These are phyloP conservation scores for Aptenodytes patagonicus DNA, from an alignment of 2,113 vertebrate species.

Conservation along the genomic window DNA sequence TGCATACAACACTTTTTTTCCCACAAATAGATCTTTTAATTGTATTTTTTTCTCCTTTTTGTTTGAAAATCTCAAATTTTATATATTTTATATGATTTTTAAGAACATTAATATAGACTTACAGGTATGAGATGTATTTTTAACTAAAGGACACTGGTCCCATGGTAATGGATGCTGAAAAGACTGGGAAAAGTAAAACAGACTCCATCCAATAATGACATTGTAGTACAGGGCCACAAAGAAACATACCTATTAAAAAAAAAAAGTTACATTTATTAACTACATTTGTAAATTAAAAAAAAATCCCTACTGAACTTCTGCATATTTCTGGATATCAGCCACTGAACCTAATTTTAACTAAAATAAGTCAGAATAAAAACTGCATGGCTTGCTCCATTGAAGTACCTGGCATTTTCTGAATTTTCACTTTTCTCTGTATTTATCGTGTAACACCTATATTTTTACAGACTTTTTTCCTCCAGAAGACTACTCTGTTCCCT, in stretches of 20 bases:
- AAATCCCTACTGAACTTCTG: not conserved
- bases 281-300: not conserved
- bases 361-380: not conserved
- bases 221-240: conserved; percentile 98
- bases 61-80: not conserved
- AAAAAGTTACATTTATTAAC: not conserved
- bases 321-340: not conserved
- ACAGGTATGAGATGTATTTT: conserved; percentile 88
- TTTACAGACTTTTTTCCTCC: not conserved
- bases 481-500: not conserved
- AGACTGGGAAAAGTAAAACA: conserved; percentile 98
- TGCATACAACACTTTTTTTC: not conserved
- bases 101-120: conserved; percentile 51
- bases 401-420: not conserved
- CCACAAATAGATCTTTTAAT: not conserved
- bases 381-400: not conserved
- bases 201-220: conserved; percentile 97
- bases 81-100: not conserved
- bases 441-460: not conserved
- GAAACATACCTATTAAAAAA: conserved; percentile 85
- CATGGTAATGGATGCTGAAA: conserved; percentile 96
- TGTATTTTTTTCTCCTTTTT: not conserved
- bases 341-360: not conserved
- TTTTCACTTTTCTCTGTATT: not conserved
- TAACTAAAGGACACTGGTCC: conserved; percentile 93